Base-by-base conservation (phyloP, 64 coral and sea anemone species). In the Trachythela sp. region DNA sequence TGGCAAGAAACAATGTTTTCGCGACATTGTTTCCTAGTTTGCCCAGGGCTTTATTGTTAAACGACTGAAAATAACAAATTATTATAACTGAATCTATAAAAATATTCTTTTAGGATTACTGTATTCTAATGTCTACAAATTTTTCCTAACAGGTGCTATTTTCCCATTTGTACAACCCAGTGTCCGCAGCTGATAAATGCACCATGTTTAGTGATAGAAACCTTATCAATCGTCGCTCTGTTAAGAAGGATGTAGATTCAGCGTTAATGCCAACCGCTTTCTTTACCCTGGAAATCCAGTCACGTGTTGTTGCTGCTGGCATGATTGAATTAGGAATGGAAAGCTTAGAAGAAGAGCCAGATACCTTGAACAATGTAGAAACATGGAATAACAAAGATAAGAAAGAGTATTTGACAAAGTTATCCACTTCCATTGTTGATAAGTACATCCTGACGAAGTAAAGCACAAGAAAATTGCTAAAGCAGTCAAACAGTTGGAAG, bases 131-230 rank as follows among this genome's bases (percentile, higher is more conserved):
- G n/a, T n/a, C n/a, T n/a, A n/a, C n/a, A n/a, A n/a, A n/a, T 54
- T 58, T 35, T 56, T 64, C 0, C 8, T 67, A 37, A 36, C 36
- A 87, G 86, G 51, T 60, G 4, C 3, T 18, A 13, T 87, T 87
- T 39, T 22, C 26, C 35, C 13, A 52, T 22, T 49, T 87, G 31
- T 87, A 87, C 50, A 64, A 35, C 30, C 17, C 17, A 36, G 51
- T 29, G 17, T 87, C 86, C 51, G 86, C n/a, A n/a, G n/a, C n/a
- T n/a, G n/a, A n/a, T n/a, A n/a, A n/a, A n/a, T n/a, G n/a, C 32
- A 87, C 86, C 30, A 29, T 87, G 49, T 87, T 59, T 39, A 90
- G 80, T 87, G 85, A 92, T 32, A 30, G 85, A 34, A 92, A 92
- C 34, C 20, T 92, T 0, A 83, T 92, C 2, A 92, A 87, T 33